These are phyloP conservation scores for Anguilla anguilla DNA, from an alignment of 2,797 vertebrate species.

Conservation along the genomic window DNA sequence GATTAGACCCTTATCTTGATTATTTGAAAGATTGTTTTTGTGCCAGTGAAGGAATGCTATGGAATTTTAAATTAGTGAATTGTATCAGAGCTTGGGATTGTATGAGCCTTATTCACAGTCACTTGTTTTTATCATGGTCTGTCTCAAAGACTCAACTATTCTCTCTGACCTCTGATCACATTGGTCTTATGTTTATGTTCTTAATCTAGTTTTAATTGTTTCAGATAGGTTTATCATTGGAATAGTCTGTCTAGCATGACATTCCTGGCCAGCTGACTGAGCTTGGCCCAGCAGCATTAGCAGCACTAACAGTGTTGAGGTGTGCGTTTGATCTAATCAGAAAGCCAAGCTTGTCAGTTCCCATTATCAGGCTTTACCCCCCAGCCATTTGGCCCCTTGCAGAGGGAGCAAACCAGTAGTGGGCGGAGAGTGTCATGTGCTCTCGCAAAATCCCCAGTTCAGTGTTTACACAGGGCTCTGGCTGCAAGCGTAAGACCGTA, in stretches of 20 bases:
- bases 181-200: background rate
- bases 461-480: background rate
- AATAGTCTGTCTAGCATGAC: background rate
- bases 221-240: background rate
- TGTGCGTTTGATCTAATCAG: background rate
- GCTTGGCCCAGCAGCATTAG: background rate
- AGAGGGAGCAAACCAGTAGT: background rate
- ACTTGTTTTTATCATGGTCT: background rate
- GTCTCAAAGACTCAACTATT: background rate
- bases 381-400: background rate
- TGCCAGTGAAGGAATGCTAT: background rate
- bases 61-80: background rate
- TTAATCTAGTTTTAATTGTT: background rate
- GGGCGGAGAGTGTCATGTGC: conserved; percentile 1
- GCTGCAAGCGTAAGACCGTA: background rate
- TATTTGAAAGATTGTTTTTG: conserved; percentile 4
- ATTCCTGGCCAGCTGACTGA: background rate
- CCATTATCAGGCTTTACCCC: background rate
- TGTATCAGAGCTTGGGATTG: background rate
- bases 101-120: background rate
- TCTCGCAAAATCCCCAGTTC: background rate
- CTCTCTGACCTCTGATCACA: background rate
- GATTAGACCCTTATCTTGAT: background rate
- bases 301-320: background rate
- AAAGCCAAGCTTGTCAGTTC: background rate